Percentiles rank a stretch among this genome's conserved stretches.
phyloP scores from a whole-genome alignment of 2,888 invertebrate genomes.

The Tetanocera ferruginea region DNA sequence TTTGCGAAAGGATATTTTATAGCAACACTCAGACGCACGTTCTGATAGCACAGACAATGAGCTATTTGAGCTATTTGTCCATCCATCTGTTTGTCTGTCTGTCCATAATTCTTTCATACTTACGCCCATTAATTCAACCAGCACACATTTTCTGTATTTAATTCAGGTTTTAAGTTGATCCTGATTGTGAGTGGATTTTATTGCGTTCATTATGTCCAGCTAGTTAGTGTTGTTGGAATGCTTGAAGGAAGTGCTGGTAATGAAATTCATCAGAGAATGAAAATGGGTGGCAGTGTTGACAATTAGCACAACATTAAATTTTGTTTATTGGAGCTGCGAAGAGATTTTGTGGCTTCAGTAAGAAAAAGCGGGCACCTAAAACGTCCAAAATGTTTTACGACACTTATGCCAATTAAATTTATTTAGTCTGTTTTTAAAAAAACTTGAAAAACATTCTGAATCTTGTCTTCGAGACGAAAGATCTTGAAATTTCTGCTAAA shows the following conservation, averaged over 20 bases:
- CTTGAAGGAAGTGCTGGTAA: constrained; percentile 7
- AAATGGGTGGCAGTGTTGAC: constrained; percentile 52
- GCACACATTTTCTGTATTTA: constrained; percentile 60
- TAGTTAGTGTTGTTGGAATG: neutral
- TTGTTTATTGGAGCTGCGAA: constrained; percentile 54
- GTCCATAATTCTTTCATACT: neutral
- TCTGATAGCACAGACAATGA: constrained; percentile 37
- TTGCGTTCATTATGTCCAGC: constrained; percentile 61
- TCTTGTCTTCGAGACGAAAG: too few species aligned
- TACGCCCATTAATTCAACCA: neutral
- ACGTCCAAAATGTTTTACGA: too few species aligned
- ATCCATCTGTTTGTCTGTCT: neutral
- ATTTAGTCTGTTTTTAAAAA: too few species aligned
- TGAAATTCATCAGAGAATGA: constrained; percentile 2
- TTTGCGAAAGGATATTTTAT: constrained; percentile 50
- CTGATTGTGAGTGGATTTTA: constrained; percentile 66
- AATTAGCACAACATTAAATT: constrained; percentile 60
- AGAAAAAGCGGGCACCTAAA: neutral
- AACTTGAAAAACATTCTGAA: too few species aligned
- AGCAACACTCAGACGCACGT: constrained; percentile 29
- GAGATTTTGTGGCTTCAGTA: neutral
- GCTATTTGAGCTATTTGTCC: neutral
- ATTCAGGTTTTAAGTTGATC: constrained; percentile 65
- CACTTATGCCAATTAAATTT: too few species aligned
- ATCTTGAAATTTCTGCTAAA: too few species aligned